Conservation (phyloP, 2,797 vertebrate species). For the Setipinna tenuifilis region DNA sequence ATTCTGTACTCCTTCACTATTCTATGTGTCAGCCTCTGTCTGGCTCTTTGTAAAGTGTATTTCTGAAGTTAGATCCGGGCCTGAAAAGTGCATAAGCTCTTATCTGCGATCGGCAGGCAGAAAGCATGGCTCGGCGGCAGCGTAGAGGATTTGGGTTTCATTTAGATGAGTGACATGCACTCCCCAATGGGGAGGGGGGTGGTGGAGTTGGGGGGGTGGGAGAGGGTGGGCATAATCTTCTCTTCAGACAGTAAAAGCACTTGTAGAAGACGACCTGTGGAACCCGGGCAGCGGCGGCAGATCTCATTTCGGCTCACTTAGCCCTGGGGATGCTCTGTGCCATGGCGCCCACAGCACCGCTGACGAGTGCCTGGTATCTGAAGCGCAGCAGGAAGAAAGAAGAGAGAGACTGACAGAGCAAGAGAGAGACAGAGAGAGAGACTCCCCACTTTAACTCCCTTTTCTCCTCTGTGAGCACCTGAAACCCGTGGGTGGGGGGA, state of each 20-base stretch:
- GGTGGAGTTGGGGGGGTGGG: background rate
- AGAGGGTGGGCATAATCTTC: background rate
- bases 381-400: background rate
- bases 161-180: slow-evolving; percentile 13
- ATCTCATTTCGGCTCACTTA: slow-evolving; percentile 1
- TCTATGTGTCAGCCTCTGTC: no score
- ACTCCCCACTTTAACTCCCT: no score
- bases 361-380: background rate
- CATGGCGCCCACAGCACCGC: background rate
- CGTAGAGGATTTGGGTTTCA: slow-evolving; percentile 16
- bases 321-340: background rate
- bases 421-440: background rate
- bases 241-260: background rate
- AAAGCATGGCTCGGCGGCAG: background rate
- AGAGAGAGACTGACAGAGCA: background rate
- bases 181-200: background rate
- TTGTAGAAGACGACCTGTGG: slow-evolving; percentile 19
- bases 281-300: background rate
- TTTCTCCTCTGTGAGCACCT: background rate
- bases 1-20: no score
- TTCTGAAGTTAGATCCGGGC: background rate
- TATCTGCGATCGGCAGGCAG: slow-evolving; percentile 8
- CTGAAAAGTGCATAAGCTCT: slow-evolving; percentile 16
- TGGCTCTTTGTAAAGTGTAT: background rate
- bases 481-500: background rate